phyloP scores from a whole-genome alignment of 1,140 invertebrate genomes.

The Diabrotica virgifera region DNA sequence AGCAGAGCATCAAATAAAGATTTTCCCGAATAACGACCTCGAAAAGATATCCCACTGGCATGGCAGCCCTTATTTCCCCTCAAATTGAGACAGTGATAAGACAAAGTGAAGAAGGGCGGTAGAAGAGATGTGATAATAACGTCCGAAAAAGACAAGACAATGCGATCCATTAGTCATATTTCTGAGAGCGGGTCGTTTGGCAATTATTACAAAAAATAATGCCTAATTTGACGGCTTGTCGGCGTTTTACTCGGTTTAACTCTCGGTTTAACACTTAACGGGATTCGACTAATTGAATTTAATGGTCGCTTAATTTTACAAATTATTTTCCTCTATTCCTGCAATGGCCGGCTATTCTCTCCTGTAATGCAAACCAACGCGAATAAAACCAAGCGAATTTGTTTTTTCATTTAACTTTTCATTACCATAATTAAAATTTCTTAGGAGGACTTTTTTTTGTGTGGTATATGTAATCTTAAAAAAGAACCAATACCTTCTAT shows the following conservation, averaged over 20 bases:
- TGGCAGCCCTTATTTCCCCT: not conserved
- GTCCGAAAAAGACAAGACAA: not conserved
- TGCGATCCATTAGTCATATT: not conserved
- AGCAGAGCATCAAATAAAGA: too few species aligned
- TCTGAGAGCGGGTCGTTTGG: not conserved
- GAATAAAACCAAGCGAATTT: too few species aligned
- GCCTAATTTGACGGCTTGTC: constrained; percentile 1
- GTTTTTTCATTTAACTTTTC: too few species aligned
- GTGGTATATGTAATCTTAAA: too few species aligned
- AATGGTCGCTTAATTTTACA: constrained; percentile 1
- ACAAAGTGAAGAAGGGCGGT: constrained; percentile 1
- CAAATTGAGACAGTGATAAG: not conserved
- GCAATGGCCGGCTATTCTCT: too few species aligned
- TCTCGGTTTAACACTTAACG: not conserved
- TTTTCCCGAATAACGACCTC: too few species aligned
- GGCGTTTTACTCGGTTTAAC: constrained; percentile 1
- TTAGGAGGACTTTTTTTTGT: too few species aligned
- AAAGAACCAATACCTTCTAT: too few species aligned
- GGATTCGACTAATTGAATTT: not conserved
- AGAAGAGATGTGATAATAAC: not conserved
- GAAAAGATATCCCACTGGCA: too few species aligned
- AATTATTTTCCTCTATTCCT: not conserved
- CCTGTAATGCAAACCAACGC: too few species aligned
- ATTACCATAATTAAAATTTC: too few species aligned
- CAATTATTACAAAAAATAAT: constrained; percentile 3